Evolutionary conservation across 2,888 invertebrate species (phyloP).

Genomic region (Apotomis betuletana): DNA sequence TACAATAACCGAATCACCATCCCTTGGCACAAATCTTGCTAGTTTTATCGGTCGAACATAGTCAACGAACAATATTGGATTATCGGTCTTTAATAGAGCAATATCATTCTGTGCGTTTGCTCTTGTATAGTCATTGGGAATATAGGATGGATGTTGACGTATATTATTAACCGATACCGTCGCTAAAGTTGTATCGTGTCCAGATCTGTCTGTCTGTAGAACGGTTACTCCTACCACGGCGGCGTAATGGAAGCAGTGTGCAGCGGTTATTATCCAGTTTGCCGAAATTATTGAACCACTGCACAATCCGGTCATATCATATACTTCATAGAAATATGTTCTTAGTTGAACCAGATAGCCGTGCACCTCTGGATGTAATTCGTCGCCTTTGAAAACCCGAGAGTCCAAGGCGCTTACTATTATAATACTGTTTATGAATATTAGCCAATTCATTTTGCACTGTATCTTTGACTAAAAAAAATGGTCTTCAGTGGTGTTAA

Average conservation of each 20-base stretch:
- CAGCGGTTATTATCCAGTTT: conserved; percentile 50
- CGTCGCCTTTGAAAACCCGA: conserved; percentile 44
- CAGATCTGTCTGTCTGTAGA: background rate
- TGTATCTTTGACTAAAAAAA: background rate
- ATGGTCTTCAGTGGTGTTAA: background rate
- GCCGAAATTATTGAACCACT: conserved; percentile 52
- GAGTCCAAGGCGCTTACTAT: conserved; percentile 32
- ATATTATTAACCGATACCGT: conserved; percentile 7
- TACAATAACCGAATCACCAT: conserved; percentile 43
- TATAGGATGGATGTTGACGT: conserved; percentile 19
- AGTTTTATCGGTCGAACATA: conserved; percentile 36
- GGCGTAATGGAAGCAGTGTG: conserved; percentile 48
- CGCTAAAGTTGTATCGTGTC: background rate
- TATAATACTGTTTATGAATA: conserved; percentile 14
- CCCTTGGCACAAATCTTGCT: conserved; percentile 1
- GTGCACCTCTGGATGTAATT: conserved; percentile 43
- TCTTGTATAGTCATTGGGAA: background rate
- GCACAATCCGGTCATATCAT: conserved; percentile 37
- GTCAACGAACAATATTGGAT: conserved; percentile 43
- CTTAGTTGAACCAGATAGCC: conserved; percentile 49
- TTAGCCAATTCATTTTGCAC: conserved; percentile 9
- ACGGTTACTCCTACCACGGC: background rate
- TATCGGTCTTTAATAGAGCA: conserved; percentile 48
- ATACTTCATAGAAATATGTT: background rate
- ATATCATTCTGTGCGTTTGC: conserved; percentile 46